These are phyloP conservation scores for Drosophila tani DNA, from an alignment of 1,140 invertebrate species.

Conservation along the genomic window DNA sequence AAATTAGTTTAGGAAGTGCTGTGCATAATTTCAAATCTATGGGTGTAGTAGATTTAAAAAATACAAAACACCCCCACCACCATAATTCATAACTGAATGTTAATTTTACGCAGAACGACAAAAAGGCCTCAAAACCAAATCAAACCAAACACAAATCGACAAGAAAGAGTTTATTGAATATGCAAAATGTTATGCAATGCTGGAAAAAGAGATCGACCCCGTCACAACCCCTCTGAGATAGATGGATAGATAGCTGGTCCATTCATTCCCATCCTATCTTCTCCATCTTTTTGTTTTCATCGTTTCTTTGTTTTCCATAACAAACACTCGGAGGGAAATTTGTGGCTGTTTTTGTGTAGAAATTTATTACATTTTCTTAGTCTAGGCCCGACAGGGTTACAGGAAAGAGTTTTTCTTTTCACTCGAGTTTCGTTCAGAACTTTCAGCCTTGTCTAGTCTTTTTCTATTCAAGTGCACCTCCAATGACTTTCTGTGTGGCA, in stretches of 20 bases:
- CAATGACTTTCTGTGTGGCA: conserved; percentile 33
- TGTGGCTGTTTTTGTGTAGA: conserved; percentile 75
- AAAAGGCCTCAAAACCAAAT: conserved; percentile 44
- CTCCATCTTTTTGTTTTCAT: conserved; percentile 69
- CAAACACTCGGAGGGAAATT: conserved; percentile 56
- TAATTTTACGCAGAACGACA: conserved; percentile 56
- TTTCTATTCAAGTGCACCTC: conserved; percentile 21
- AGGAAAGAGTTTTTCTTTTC: conserved; percentile 38
- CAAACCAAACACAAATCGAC: conserved; percentile 48
- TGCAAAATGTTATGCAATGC: conserved; percentile 59
- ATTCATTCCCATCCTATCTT: conserved; percentile 40
- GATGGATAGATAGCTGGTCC: conserved; percentile 52
- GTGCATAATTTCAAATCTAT: too few species aligned
- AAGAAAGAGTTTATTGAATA: conserved; percentile 72
- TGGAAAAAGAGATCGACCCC: conserved; percentile 24
- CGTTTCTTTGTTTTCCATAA: conserved; percentile 65
- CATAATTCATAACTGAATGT: conserved; percentile 42
- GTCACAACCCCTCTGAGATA: conserved; percentile 26
- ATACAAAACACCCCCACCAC: too few species aligned
- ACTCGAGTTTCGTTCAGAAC: conserved; percentile 27
- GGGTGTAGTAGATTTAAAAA: too few species aligned
- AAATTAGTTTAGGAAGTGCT: too few species aligned
- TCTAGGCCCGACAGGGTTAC: conserved; percentile 23
- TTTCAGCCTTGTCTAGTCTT: conserved; percentile 27
- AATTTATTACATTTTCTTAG: conserved; percentile 77